Evolutionary conservation across 2,888 invertebrate genomes (phyloP), one percentile per base, ranked within the genome.

Genomic region (Petrophora chlorosata): DNA sequence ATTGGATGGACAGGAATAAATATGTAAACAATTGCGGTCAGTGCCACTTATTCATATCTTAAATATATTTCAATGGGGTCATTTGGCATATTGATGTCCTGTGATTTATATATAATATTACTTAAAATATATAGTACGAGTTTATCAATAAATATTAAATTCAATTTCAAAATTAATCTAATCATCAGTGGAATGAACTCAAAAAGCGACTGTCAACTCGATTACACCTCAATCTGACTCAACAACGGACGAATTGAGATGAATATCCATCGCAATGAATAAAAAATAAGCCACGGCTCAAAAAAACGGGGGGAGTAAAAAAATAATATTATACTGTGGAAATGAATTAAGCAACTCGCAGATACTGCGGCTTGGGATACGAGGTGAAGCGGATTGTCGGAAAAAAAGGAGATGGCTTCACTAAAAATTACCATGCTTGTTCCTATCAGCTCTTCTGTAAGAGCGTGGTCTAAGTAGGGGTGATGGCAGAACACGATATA

Each of bases 321-420:
- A 90, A 90, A 90, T 90, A 90, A 90, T 89, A 90, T 89, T 89
- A 90, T 90, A 89, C 89, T 65, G 85, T 85, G 85, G 85, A 90
- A 89, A 90, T 89, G 89, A 90, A 90, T 90, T 90, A 90, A 90
- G 85, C 82, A 82, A 81, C 79, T 81, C 79, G 70, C 78, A 79
- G 87, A 89, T 87, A 86, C 83, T 76, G 71, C 55, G 76, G 69
- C 65, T 68, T 66, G 61, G 73, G 75, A 73, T 74, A 70, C 62
- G 63, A 60, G 51, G 53, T 62, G 59, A 57, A 61, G 53, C 51
- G 56, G 54, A 63, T 58, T 55, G 51, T 17, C 0, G 1, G 3
- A 0, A 12, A 42, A 42, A 59, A 32, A 59, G 68, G 77, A 76
- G 49, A 36, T 1, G 36, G 42, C 29, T n/a, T 45, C 2, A 5